phyloP scores from a whole-genome alignment of 2,888 invertebrate genomes.

The Lycia hirtaria region DNA sequence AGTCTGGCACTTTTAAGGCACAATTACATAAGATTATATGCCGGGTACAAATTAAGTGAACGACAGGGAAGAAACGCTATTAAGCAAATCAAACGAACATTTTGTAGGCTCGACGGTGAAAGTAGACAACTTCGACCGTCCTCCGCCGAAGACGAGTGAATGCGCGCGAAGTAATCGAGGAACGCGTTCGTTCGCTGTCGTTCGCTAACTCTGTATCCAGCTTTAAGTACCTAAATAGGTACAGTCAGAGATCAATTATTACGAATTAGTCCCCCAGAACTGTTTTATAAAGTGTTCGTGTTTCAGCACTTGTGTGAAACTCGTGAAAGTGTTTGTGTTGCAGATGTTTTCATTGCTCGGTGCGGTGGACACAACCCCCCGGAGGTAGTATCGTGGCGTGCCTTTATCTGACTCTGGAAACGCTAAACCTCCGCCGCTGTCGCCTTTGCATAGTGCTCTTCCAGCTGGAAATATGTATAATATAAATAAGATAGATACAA shows the following conservation, averaged over 20 bases:
- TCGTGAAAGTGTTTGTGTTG: constrained; percentile 56
- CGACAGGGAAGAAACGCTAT: too few species aligned
- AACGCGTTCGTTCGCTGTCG: too few species aligned
- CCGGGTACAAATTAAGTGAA: too few species aligned
- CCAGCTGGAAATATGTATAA: constrained; percentile 28
- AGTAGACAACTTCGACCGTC: too few species aligned
- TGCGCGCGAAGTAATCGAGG: too few species aligned
- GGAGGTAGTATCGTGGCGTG: constrained; percentile 60
- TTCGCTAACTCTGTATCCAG: too few species aligned
- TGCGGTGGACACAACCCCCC: constrained; percentile 69
- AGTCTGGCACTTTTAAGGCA: constrained; percentile 2
- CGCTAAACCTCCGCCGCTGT: constrained; percentile 73
- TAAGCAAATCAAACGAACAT: too few species aligned
- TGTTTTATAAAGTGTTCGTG: constrained; percentile 64
- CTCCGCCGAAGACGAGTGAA: too few species aligned
- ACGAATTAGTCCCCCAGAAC: constrained; percentile 33
- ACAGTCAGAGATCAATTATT: constrained; percentile 1
- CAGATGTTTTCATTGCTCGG: constrained; percentile 58
- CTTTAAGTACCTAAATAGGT: background rate
- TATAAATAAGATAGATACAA: too few species aligned
- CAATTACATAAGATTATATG: background rate
- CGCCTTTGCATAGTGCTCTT: constrained; percentile 65
- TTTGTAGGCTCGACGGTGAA: too few species aligned
- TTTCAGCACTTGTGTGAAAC: constrained; percentile 61
- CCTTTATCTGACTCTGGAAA: constrained; percentile 56